A percentile compares a stretch with the other conserved stretches of the same genome.
phyloP scores from a whole-genome alignment of 2,888 invertebrate species.

The Chalcis sispes region DNA sequence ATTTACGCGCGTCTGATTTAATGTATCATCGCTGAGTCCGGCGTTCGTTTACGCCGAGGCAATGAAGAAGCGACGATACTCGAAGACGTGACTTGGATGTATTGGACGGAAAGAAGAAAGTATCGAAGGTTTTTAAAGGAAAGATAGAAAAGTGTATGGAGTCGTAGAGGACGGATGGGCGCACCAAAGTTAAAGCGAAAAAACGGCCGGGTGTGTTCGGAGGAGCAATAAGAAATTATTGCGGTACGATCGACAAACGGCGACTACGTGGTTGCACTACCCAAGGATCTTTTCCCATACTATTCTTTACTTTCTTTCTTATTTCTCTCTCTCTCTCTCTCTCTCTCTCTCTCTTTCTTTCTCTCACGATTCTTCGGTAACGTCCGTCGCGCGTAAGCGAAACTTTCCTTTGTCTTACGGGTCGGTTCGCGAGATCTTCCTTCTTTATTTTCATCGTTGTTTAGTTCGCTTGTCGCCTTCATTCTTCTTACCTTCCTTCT shows the following conservation, averaged over 20 bases:
- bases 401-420: conserved; percentile 51
- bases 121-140: conserved; percentile 1
- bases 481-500: conserved; percentile 32
- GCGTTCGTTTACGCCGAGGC: conserved; percentile 34
- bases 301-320: conserved; percentile 58
- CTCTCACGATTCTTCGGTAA: conserved; percentile 30
- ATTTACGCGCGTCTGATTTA: conserved; percentile 23
- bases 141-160: not conserved
- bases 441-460: conserved; percentile 54
- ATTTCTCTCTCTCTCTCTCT: conserved; percentile 38
- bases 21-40: too few species aligned
- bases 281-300: conserved; percentile 65
- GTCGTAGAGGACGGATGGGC: conserved; percentile 35
- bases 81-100: conserved; percentile 62
- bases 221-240: conserved; percentile 76
- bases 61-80: conserved; percentile 56
- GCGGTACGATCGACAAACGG: conserved; percentile 77
- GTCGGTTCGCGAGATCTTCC: conserved; percentile 40
- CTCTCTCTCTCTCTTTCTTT: conserved; percentile 39
- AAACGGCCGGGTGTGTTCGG: conserved; percentile 62
- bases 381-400: not conserved
- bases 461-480: conserved; percentile 21
- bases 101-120: not conserved
- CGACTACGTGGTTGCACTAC: conserved; percentile 75
- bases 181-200: conserved; percentile 13